Base-by-base conservation (phyloP, 2,888 invertebrate genomes). In the Spisula solida region DNA sequence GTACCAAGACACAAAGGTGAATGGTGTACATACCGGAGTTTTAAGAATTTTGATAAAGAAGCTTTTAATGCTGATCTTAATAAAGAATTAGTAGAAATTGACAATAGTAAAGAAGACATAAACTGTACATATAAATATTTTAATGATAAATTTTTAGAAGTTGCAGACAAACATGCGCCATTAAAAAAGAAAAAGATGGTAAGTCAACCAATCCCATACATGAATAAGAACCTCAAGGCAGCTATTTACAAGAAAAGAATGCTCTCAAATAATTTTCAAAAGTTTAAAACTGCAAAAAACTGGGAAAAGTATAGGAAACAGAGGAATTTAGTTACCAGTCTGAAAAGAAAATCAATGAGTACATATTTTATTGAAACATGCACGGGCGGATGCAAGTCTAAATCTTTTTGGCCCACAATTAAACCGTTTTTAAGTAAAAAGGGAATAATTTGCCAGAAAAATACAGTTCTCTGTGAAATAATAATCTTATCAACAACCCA, bases 381-480 rank as follows among this genome's bases (percentile, higher is more conserved):
- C 66, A 34, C 66, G 1, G 87, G 82, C 29, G 86, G 88, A 0
- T 87, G 75, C 20, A 88, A 88, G 55, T 60, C 80, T 31, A 81
- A 83, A 6, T 4, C 75, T 48, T 90, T 87, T 47, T 86, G 82
- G 66, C 78, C 85, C 12, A 85, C 89, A 29, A 70, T 90, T 18
- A 89, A 89, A 84, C 89, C 89, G 55, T 89, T 81, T 48, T 75
- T 89, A 78, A 83, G 81, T 6, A 81, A 84, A 81, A 89, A 86
- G 60, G 56, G 56, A 29, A 34, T 10, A n/a, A 41, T 18, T 48
- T 60, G 25, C 31, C n/a, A 83, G 2, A 56, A 78, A 78, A 55
- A 81, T 25, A 81, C 78, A 79, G 56, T 82, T n/a, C 51, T 82
- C 66, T 85, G 34, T 78, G 87, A 87, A 82, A n/a, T n/a, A n/a